Conservation (phyloP, 92 coral and sea anemone genomes). For the Zoanthus solanderi region DNA sequence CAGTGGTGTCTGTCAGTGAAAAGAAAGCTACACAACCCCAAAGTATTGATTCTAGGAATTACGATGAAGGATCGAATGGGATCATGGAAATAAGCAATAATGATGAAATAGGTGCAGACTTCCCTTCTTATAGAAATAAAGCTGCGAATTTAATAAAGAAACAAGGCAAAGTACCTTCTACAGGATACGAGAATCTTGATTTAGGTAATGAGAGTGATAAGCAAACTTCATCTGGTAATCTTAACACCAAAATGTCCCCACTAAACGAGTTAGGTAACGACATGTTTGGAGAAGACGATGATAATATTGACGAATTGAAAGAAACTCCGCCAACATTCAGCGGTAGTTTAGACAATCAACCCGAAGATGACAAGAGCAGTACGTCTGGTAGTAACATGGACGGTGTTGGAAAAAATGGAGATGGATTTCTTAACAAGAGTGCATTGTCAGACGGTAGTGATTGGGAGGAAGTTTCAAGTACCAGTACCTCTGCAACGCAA, state of each 20-base stretch:
- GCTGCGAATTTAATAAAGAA: not conserved
- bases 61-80: not conserved
- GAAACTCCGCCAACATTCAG: not conserved
- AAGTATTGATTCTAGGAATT: not conserved
- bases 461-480: not conserved
- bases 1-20: no score
- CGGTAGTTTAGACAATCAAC: not conserved
- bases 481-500: not conserved
- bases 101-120: not conserved
- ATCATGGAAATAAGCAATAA: not conserved
- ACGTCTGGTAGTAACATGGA: not conserved
- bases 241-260: not conserved
- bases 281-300: slow-evolving; percentile 24
- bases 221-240: not conserved
- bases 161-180: not conserved
- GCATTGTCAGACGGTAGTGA: not conserved
- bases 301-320: not conserved
- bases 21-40: not conserved
- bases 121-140: not conserved
- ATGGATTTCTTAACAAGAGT: not conserved
- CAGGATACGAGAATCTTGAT: not conserved
- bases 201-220: slow-evolving; percentile 14
- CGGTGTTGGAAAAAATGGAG: not conserved
- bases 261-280: not conserved
- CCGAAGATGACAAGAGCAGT: not conserved